Evolutionary conservation across 2,797 vertebrate species (phyloP).

Genomic region (Odontamblyopus lacepedii): DNA sequence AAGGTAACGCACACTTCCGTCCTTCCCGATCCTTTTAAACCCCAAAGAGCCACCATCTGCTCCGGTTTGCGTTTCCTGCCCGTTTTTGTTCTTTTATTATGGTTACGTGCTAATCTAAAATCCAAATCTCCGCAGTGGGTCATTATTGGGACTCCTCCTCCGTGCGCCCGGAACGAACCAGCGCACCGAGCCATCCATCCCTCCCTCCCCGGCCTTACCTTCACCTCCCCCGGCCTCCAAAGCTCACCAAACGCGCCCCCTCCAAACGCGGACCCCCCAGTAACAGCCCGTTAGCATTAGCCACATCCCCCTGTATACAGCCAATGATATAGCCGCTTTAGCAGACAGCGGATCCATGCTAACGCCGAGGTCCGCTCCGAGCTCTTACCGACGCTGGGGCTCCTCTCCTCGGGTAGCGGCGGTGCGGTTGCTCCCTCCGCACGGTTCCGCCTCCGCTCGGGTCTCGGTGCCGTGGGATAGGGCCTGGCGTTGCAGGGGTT

Average conservation of each 20-base stretch:
- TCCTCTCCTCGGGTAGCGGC: constrained; percentile 4
- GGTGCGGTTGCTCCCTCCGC: constrained; percentile 17
- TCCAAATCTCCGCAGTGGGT: background rate
- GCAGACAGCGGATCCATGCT: background rate
- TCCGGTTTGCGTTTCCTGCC: background rate
- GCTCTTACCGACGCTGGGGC: constrained; percentile 4
- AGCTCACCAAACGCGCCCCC: background rate
- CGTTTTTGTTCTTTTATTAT: constrained; percentile 1
- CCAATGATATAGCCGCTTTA: background rate
- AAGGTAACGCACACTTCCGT: background rate
- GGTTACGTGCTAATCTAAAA: background rate
- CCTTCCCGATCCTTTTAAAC: background rate
- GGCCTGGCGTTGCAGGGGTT: background rate
- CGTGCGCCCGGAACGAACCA: background rate
- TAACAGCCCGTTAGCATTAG: constrained; percentile 9
- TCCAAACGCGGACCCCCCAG: background rate
- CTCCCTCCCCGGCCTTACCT: background rate
- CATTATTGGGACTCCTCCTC: constrained; percentile 3
- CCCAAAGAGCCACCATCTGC: background rate
- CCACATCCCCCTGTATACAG: background rate
- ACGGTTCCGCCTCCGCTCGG: background rate
- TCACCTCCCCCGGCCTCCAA: constrained; percentile 11
- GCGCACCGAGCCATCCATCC: background rate
- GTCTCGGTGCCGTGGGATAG: background rate
- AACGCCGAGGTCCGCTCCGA: constrained; percentile 1